Conservation (phyloP, 1,140 invertebrate species). For the Oscheius sp. region DNA sequence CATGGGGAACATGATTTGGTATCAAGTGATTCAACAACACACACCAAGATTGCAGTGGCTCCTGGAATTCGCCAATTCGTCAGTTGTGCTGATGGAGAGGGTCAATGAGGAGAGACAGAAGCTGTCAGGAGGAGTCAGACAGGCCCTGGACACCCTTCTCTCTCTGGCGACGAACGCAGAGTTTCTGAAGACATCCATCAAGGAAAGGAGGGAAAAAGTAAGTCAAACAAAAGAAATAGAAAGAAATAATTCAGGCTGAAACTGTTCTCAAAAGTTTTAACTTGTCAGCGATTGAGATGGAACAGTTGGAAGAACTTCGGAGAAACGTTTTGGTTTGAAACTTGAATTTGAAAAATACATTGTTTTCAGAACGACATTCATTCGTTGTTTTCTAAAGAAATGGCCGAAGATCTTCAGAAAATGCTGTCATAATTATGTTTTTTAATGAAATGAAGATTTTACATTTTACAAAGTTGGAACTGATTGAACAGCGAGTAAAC, state of each 20-base stretch:
- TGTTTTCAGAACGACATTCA: too few relatives aligned
- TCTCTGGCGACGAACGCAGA: not conserved
- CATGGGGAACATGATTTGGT: not conserved
- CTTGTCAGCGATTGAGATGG: not conserved
- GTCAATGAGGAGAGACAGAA: not conserved
- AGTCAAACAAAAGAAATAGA: not conserved
- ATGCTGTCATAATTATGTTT: too few relatives aligned
- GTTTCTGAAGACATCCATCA: not conserved
- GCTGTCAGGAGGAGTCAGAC: not conserved
- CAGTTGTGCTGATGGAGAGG: not conserved
- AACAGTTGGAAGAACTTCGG: not conserved
- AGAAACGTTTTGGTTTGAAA: not conserved
- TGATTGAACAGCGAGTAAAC: too few relatives aligned
- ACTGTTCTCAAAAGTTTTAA: not conserved
- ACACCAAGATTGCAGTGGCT: not conserved
- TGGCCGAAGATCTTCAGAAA: too few relatives aligned
- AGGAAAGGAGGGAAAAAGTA: not conserved
- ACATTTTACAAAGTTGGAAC: too few relatives aligned
- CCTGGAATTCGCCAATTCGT: not conserved
- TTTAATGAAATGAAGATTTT: too few relatives aligned
- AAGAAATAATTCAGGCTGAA: not conserved
- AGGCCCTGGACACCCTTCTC: not conserved
- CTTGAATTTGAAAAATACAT: too few relatives aligned
- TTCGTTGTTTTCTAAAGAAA: too few relatives aligned
- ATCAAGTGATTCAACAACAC: not conserved